phyloP scores from a whole-genome alignment of 2,113 vertebrate species.

The Dascyllus trimaculatus region DNA sequence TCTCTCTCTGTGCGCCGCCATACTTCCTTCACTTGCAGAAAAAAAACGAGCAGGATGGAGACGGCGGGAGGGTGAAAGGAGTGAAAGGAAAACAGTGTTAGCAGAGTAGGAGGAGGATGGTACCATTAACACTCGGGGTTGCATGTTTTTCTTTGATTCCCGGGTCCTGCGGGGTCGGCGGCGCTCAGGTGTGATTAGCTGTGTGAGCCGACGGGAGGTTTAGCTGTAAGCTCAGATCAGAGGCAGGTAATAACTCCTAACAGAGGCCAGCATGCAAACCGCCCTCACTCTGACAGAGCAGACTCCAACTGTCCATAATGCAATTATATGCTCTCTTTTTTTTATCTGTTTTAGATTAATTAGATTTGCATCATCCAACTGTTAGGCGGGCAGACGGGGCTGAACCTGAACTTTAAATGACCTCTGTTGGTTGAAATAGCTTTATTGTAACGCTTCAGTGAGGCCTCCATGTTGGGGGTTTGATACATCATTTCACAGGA shows the following conservation, averaged over 20 bases:
- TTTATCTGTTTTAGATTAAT: not conserved
- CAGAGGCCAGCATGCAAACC: slow-evolving; percentile 19
- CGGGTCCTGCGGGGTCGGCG: slow-evolving; percentile 12
- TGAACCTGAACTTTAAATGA: slow-evolving; percentile 48
- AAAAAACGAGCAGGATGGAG: slow-evolving; percentile 24
- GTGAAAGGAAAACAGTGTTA: slow-evolving; percentile 75
- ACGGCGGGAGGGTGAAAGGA: slow-evolving; percentile 48
- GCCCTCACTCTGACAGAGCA: not conserved
- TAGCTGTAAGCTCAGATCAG: slow-evolving; percentile 55
- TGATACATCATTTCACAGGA: not conserved
- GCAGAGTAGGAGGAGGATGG: slow-evolving; percentile 59
- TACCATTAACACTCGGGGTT: slow-evolving; percentile 59
- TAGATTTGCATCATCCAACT: not conserved
- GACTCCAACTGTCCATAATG: not conserved
- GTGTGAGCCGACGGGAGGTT: slow-evolving; percentile 42
- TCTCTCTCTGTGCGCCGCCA: slow-evolving; percentile 39
- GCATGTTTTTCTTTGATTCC: slow-evolving; percentile 67
- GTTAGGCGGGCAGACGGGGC: slow-evolving; percentile 2
- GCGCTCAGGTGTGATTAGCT: slow-evolving; percentile 66
- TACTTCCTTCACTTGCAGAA: slow-evolving; percentile 47
- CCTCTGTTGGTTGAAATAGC: slow-evolving; percentile 27
- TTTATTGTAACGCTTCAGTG: not conserved
- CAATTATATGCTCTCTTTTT: not conserved
- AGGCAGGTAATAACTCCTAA: slow-evolving; percentile 46
- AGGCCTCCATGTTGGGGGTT: not conserved